A percentile compares a stretch with the other conserved stretches of the same genome.
phyloP scores from a whole-genome alignment of 2,888 invertebrate species.

The Stomorhina lunata region DNA sequence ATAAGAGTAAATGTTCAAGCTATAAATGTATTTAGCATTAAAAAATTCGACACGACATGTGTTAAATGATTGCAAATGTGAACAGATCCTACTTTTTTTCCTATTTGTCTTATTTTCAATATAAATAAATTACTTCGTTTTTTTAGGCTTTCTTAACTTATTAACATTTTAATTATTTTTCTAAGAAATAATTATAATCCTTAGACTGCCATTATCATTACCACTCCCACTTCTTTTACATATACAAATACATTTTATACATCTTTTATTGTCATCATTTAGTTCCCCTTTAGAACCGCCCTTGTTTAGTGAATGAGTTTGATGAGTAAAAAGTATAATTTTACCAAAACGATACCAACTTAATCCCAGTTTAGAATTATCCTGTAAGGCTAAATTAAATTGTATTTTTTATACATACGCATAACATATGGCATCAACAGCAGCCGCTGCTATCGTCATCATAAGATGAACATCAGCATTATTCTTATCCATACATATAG shows the following conservation, averaged over 20 bases:
- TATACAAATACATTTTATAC: neutral
- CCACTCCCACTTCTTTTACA: neutral
- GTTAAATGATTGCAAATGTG: too few species aligned
- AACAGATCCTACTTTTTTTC: too few species aligned
- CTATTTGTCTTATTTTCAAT: too few species aligned
- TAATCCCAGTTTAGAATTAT: constrained; percentile 35
- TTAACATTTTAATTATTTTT: constrained; percentile 64
- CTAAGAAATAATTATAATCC: constrained; percentile 49
- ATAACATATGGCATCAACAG: constrained; percentile 39
- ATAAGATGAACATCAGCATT: too few species aligned
- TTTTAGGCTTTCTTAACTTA: constrained; percentile 54
- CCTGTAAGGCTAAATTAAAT: constrained; percentile 55
- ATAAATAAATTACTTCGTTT: too few species aligned
- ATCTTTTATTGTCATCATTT: neutral
- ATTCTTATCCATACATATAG: too few species aligned
- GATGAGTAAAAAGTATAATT: constrained; percentile 33
- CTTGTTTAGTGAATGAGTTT: too few species aligned
- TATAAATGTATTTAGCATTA: too few species aligned
- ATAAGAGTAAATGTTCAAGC: too few species aligned
- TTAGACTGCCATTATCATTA: too few species aligned
- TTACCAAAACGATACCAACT: constrained; percentile 1
- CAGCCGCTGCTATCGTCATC: neutral
- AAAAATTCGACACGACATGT: too few species aligned
- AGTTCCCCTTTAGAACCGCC: too few species aligned
- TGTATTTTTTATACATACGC: constrained; percentile 49